These are phyloP conservation scores for Cossypha heuglini DNA, from an alignment of 2,797 vertebrate species.

Conservation along the genomic window DNA sequence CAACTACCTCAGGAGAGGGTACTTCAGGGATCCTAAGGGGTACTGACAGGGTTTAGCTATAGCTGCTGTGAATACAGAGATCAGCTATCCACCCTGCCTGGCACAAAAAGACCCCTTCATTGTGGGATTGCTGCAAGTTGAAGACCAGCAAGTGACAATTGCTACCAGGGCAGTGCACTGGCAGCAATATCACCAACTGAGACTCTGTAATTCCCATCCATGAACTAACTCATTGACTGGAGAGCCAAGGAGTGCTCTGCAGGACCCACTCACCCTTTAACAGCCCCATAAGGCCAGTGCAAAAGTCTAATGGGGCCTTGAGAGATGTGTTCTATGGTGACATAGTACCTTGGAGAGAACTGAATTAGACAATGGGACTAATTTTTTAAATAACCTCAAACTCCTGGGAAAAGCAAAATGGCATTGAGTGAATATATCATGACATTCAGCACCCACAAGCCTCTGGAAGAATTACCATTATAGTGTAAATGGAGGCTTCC, in stretches of 20 bases:
- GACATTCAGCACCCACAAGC: neutral
- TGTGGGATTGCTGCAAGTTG: neutral
- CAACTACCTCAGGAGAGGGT: accelerated
- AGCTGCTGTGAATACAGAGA: neutral
- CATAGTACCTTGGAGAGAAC: neutral
- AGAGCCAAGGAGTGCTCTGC: neutral
- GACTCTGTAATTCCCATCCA: neutral
- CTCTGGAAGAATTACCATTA: neutral
- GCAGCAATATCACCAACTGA: neutral
- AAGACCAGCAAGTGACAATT: neutral
- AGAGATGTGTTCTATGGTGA: neutral
- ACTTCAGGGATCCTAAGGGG: accelerated
- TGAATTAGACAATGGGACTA: neutral
- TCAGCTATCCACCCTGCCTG: neutral
- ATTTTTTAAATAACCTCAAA: neutral
- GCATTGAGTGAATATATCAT: neutral
- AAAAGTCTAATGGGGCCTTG: neutral
- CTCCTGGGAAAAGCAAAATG: neutral
- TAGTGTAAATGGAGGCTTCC: neutral
- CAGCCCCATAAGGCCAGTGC: neutral
- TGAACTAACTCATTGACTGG: neutral
- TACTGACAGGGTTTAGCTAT: neutral
- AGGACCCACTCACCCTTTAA: neutral
- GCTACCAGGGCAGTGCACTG: neutral
- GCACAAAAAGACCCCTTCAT: too few species aligned